phyloP scores from a whole-genome alignment of 2,888 invertebrate species.

The Saturnia pavonia region DNA sequence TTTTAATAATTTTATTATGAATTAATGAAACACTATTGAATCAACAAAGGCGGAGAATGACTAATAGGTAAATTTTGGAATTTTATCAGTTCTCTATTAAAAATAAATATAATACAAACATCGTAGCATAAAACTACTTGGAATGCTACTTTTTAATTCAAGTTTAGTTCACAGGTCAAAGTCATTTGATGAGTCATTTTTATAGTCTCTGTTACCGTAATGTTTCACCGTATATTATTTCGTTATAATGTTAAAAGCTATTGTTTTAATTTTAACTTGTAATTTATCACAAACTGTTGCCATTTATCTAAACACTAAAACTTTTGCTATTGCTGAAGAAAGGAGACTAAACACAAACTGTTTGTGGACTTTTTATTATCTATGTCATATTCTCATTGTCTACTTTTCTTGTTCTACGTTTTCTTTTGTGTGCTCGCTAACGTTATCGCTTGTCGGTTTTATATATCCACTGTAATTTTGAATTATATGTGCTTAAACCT shows the following conservation, averaged over 20 bases:
- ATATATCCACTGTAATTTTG: too few species aligned
- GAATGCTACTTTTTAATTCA: not conserved
- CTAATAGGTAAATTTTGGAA: not conserved
- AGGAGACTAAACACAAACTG: too few species aligned
- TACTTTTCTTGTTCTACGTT: too few species aligned
- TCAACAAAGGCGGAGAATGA: not conserved
- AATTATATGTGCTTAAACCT: too few species aligned
- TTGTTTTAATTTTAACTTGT: not conserved
- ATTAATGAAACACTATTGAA: not conserved
- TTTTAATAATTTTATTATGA: not conserved
- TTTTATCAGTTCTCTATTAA: too few species aligned
- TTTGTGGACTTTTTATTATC: too few species aligned
- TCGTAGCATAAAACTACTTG: not conserved
- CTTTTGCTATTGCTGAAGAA: too few species aligned
- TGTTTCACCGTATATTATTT: not conserved
- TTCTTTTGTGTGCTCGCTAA: too few species aligned
- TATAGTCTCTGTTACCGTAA: not conserved
- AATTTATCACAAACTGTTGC: not conserved
- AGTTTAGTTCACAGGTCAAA: not conserved
- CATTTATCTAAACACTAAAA: too few species aligned
- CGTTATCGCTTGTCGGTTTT: too few species aligned
- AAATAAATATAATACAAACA: not conserved
- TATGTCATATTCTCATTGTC: too few species aligned
- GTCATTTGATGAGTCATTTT: not conserved
- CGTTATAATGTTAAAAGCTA: not conserved